Conservation (phyloP, 2,113 vertebrate genomes). For the Smithornis capensis region DNA sequence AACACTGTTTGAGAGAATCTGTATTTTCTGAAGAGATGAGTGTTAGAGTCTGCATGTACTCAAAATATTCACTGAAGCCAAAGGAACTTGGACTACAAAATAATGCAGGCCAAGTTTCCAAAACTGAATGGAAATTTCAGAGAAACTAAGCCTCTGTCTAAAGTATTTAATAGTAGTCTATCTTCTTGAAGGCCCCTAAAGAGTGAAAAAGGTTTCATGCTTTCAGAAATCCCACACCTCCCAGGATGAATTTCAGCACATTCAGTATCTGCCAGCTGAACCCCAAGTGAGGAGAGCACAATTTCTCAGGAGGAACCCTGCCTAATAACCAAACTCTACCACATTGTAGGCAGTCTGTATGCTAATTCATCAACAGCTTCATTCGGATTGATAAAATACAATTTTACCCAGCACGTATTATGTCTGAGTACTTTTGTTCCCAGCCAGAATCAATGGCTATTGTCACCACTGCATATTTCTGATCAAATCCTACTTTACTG, state of each 20-base stretch:
- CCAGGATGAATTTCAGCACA: neutral
- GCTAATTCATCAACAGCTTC: neutral
- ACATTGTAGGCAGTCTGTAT: neutral
- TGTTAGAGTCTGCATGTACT: neutral
- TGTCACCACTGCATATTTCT: neutral
- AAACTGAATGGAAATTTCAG: neutral
- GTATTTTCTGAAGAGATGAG: neutral
- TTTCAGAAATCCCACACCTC: neutral
- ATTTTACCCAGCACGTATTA: neutral
- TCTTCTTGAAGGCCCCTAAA: neutral
- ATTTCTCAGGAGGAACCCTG: neutral
- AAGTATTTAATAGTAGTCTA: neutral
- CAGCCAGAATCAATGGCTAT: neutral
- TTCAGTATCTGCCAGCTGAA: neutral
- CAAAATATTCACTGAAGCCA: neutral
- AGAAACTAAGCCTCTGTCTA: neutral
- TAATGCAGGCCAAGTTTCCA: neutral
- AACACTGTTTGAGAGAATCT: neutral
- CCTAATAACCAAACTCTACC: neutral
- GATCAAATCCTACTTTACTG: neutral
- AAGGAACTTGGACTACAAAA: neutral
- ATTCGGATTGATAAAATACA: neutral
- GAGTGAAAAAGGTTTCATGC: neutral
- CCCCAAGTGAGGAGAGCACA: neutral
- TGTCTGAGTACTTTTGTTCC: neutral